phyloP scores from a whole-genome alignment of 2,113 vertebrate genomes.

The Fukomys damarensis region DNA sequence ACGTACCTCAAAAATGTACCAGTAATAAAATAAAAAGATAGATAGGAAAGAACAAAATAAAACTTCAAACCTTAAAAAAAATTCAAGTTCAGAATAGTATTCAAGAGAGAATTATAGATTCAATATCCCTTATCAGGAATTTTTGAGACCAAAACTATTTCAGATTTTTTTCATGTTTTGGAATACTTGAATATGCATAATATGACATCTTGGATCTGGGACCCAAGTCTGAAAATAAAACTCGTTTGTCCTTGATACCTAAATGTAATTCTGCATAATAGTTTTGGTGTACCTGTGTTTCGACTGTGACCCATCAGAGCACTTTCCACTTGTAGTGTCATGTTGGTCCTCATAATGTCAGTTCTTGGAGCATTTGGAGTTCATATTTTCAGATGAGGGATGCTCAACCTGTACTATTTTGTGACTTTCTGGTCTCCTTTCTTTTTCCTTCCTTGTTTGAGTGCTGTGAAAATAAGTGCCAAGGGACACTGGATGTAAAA shows the following conservation, averaged over 20 bases:
- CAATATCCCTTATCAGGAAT: not conserved
- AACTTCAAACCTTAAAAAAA: not conserved
- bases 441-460: constrained; percentile 14
- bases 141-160: not conserved
- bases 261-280: not conserved
- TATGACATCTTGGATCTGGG: not conserved
- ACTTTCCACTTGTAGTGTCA: not conserved
- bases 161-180: not conserved
- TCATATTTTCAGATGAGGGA: not conserved
- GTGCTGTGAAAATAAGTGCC: constrained; percentile 9
- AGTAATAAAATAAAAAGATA: not conserved
- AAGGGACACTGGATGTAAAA: not conserved
- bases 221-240: not conserved
- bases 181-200: not conserved
- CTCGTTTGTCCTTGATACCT: not conserved
- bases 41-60: not conserved
- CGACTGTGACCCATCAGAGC: not conserved
- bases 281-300: not conserved
- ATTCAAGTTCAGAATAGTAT: not conserved
- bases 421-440: constrained; percentile 34
- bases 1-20: not conserved
- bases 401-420: not conserved
- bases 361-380: not conserved
- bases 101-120: not conserved
- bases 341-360: not conserved